Evolutionary conservation across 1,140 invertebrate genomes (phyloP), one percentile per base, ranked within the genome.

Genomic region (Cherax quadricarinatus): DNA sequence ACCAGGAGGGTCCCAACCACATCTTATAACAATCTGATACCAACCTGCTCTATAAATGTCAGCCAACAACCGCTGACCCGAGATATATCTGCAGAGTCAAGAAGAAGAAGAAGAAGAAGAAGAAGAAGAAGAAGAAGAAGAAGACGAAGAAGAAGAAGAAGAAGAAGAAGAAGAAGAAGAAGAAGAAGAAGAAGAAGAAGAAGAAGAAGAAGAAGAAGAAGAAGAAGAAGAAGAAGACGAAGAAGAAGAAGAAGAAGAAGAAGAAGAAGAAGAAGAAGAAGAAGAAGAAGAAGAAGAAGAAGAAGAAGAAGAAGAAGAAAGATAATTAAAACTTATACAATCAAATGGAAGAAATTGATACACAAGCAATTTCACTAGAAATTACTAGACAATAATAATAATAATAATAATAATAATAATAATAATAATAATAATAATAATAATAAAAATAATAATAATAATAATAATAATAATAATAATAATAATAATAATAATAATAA

Each of bases 391-490:
- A n/a, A 70, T n/a, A 70, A n/a, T 70, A 70, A 70, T n/a, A 70
- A 16, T 70, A 70, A 70, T 70, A 70, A 70, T 70, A 70, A 70
- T 70, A n/a, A n/a, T n/a, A 70, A 70, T 70, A 70, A 70, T 70
- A 70, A 16, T 70, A 70, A 18, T 70, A 70, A 16, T 70, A 70
- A 70, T n/a, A 70, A 70, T 70, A 70, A 70, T n/a, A 70, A n/a
- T 70, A 70, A 70, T n/a, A 70, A 70, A 1, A 16, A 70, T 16
- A 70, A n/a, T 16, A n/a, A 41, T 41, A 1, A 41, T 41, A 41
- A 1, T 41, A 41, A 1, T 41, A 41, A 1, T 70, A 70, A 70
- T 70, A 70, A 70, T 70, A 70, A 70, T 70, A n/a, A n/a, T n/a
- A 70, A 70, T 70, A 70, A 70, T 70, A 70, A 16, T 70, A 70